phyloP scores from a whole-genome alignment of 2,888 invertebrate species.

The Caenorhabditis sp. region DNA sequence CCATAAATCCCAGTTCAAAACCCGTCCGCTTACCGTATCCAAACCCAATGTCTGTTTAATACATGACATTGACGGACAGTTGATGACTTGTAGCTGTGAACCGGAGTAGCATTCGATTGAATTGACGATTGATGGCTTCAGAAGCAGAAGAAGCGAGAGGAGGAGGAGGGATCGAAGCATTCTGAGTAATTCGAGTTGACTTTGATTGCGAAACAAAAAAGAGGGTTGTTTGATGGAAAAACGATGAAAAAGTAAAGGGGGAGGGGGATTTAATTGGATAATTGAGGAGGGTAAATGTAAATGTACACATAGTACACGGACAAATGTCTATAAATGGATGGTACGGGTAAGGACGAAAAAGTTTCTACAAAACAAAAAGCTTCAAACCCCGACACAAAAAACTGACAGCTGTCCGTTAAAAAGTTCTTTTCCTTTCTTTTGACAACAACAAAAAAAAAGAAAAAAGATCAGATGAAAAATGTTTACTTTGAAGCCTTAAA shows the following conservation, averaged over 20 bases:
- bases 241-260: neutral
- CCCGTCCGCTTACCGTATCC: conserved; percentile 76
- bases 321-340: neutral
- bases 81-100: conserved; percentile 78
- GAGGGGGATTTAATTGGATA: conserved; percentile 16
- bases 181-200: conserved; percentile 24
- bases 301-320: too few species aligned
- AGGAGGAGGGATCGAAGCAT: neutral
- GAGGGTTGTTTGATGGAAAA: neutral
- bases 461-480: neutral
- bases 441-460: conserved; percentile 2
- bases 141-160: conserved; percentile 24
- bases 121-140: conserved; percentile 3
- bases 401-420: conserved; percentile 9
- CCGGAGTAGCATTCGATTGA: conserved; percentile 81
- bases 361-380: neutral
- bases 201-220: neutral
- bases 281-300: conserved; percentile 11
- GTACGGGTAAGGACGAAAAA: too few species aligned
- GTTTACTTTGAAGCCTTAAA: conserved; percentile 1
- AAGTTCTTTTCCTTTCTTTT: too few species aligned
- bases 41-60: conserved; percentile 82
- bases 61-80: conserved; percentile 80
- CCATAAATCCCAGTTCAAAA: conserved; percentile 4
- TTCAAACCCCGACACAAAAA: neutral